Evolutionary conservation across 2,797 vertebrate genomes (phyloP), one percentile per base, ranked within the genome.

Genomic region (Halcyon leucocephala): DNA sequence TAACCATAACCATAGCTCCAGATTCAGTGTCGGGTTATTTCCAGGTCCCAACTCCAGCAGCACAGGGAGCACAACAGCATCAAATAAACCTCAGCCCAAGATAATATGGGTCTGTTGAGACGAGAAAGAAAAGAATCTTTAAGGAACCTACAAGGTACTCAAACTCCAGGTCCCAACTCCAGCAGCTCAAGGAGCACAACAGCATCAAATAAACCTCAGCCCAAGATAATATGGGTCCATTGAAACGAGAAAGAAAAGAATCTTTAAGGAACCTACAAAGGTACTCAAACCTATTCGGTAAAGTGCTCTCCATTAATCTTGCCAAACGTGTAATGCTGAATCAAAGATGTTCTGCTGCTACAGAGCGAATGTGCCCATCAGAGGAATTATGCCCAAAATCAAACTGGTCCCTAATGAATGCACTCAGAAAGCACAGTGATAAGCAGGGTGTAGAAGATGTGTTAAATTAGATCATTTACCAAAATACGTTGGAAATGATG

Each of bases 251-350:
- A 49, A 61, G 9, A 60, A 86, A 65, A 86, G 76, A 67, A 37
- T 21, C 79, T 69, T 70, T 44, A 91, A 83, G 81, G 57, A 91
- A 91, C 42, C 39, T 70, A 73, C 37, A 20, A 77, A 77, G 44
- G 81, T 66, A 92, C 73, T 94, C 78, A 80, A 57, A 48, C 28
- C 94, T 94, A 51, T 86, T 89, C 74, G 83, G n/a, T 37, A 88
- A 93, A 92, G 92, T 64, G 73, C 86, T 92, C 83, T 57, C 92
- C 79, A 72, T 91, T 78, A 74, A 83, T 80, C 82, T 73, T 67
- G 60, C 86, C 64, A 10, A 31, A 62, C 0, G 1, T 7, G 22
- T 60, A 60, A 82, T 2, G 57, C 73, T 58, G 85, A 83, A 86
- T 65, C 90, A 69, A 83, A 92, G 85, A 69, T 2, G 11, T 35